Evolutionary conservation across 2,797 vertebrate species (phyloP).

Genomic region (Channallabes apus): DNA sequence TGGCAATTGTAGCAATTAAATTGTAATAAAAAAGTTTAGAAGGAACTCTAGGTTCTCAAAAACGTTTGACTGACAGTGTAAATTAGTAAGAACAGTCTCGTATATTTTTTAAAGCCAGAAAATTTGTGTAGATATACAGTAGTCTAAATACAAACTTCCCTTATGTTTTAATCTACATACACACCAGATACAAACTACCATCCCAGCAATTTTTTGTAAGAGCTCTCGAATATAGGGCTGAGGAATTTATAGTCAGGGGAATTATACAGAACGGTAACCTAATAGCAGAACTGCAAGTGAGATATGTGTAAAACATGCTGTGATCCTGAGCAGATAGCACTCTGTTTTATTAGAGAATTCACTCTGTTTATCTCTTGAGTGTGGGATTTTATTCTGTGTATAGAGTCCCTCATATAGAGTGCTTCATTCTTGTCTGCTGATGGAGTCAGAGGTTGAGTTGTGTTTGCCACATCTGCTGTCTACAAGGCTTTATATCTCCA

Average conservation of each 20-base stretch:
- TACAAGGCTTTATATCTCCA: conserved; percentile 63
- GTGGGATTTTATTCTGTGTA: conserved; percentile 40
- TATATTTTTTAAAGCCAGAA: not conserved
- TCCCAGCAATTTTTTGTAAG: not conserved
- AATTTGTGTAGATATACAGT: not conserved
- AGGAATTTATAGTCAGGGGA: conserved; percentile 39
- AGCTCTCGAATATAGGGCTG: conserved; percentile 18
- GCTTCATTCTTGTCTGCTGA: conserved; percentile 36
- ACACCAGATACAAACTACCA: not conserved
- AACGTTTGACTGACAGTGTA: not conserved
- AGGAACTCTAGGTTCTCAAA: not conserved
- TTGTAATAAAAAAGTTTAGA: not conserved
- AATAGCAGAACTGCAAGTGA: conserved; percentile 9
- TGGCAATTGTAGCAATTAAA: not conserved
- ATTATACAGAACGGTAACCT: conserved; percentile 28
- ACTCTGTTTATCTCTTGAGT: conserved; percentile 37
- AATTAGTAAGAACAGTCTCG: not conserved
- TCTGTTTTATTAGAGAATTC: conserved; percentile 29
- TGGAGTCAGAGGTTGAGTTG: conserved; percentile 57
- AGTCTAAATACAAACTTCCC: too few species aligned
- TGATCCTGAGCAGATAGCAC: conserved; percentile 39
- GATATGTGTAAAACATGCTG: conserved; percentile 25
- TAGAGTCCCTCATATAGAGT: conserved; percentile 38
- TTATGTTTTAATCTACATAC: too few species aligned
- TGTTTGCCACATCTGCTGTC: conserved; percentile 77